phyloP scores from a whole-genome alignment of 2,797 vertebrate genomes.

The Lagocephalus sceleratus region DNA sequence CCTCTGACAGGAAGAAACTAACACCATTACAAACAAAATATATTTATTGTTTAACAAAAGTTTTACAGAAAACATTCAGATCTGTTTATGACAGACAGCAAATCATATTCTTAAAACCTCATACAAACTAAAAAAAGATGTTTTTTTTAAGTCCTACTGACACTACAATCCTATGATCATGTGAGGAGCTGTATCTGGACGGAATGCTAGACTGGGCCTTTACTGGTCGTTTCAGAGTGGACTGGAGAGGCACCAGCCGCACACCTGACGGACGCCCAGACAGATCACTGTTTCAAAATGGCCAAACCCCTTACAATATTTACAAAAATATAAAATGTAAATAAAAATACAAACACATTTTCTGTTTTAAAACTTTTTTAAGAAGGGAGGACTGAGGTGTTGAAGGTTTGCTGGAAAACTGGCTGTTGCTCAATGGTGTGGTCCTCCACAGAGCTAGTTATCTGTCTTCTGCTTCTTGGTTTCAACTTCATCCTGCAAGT shows the following conservation, averaged over 20 bases:
- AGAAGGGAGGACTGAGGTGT: constrained; percentile 86
- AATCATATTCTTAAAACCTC: constrained; percentile 70
- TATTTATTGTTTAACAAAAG: constrained; percentile 80
- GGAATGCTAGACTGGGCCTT: constrained; percentile 3
- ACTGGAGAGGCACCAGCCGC: constrained; percentile 8
- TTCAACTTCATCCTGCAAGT: constrained; percentile 82
- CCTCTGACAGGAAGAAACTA: constrained; percentile 13
- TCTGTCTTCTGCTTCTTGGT: constrained; percentile 92
- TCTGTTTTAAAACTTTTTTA: constrained; percentile 88
- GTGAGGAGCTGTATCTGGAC: constrained; percentile 1
- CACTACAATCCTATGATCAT: constrained; percentile 5
- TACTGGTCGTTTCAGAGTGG: constrained; percentile 40
- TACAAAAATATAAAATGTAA: constrained; percentile 98
- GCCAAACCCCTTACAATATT: constrained; percentile 88
- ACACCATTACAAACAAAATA: constrained; percentile 68
- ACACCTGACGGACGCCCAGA: constrained; percentile 84
- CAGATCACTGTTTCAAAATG: constrained; percentile 85
- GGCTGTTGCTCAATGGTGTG: constrained; percentile 66
- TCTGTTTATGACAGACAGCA: constrained; percentile 80
- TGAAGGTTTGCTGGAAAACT: constrained; percentile 75
- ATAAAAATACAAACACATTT: constrained; percentile 96
- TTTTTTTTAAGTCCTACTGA: constrained; percentile 1
- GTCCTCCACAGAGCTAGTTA: constrained; percentile 68
- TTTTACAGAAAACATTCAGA: constrained; percentile 66
- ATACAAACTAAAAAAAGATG: constrained; percentile 78